Conservation (phyloP, 2,888 invertebrate species). For the Philopedon plagiatum region DNA sequence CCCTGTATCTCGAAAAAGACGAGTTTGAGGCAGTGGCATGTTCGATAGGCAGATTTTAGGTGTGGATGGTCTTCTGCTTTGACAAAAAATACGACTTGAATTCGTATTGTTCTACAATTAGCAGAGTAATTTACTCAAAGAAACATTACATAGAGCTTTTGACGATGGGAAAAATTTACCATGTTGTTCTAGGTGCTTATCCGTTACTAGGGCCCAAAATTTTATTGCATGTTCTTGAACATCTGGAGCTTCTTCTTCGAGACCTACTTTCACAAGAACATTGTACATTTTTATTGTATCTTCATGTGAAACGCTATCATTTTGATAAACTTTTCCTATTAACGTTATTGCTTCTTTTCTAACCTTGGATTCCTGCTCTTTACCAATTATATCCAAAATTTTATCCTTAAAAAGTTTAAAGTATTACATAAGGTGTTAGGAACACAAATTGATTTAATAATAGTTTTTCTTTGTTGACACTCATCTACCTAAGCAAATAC, state of each 20-base stretch:
- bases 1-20: no score
- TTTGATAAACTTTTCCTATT: conserved; percentile 77
- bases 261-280: conserved; percentile 77
- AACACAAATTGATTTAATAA: no score
- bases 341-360: conserved; percentile 80
- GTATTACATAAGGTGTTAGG: no score
- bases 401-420: conserved; percentile 69
- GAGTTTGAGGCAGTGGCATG: no score
- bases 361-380: conserved; percentile 84
- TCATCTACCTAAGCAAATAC: no score
- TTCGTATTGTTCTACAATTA: no score
- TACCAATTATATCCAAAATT: conserved; percentile 73
- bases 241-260: conserved; percentile 86
- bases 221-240: conserved; percentile 80
- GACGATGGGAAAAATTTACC: conserved; percentile 65
- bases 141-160: no score
- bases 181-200: conserved; percentile 77
- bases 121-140: no score
- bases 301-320: conserved; percentile 73
- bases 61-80: no score
- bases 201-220: conserved; percentile 82
- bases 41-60: no score
- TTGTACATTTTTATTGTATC: conserved; percentile 68
- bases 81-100: no score
- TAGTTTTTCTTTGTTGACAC: no score